phyloP scores from a whole-genome alignment of 2,888 invertebrate species.

The Idaea straminata region DNA sequence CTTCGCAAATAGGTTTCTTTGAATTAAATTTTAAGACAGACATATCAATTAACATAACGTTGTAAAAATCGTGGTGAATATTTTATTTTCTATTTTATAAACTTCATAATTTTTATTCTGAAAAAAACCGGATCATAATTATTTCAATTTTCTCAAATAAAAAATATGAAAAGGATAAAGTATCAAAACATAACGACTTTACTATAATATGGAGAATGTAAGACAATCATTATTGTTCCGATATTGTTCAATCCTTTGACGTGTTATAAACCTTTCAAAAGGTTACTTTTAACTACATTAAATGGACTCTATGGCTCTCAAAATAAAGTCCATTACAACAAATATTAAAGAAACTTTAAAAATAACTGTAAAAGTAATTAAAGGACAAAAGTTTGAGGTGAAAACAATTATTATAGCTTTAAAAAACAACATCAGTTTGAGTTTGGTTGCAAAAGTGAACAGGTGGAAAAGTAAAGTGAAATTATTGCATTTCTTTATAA shows the following conservation, averaged over 20 bases:
- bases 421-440: constrained; percentile 53
- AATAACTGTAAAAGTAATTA: constrained; percentile 67
- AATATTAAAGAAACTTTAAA: constrained; percentile 36
- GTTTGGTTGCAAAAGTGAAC: constrained; percentile 47
- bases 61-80: too few relatives aligned
- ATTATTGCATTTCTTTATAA: background rate
- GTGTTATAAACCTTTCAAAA: constrained; percentile 62
- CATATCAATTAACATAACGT: too few relatives aligned
- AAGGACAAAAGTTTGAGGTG: constrained; percentile 55
- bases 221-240: constrained; percentile 71
- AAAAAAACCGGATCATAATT: too few relatives aligned
- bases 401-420: constrained; percentile 69
- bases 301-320: background rate
- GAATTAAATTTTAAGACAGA: background rate
- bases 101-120: too few relatives aligned
- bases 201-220: constrained; percentile 37
- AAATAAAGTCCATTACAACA: constrained; percentile 22
- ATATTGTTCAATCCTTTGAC: constrained; percentile 73
- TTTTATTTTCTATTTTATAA: too few relatives aligned
- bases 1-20: background rate
- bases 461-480: constrained; percentile 14
- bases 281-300: constrained; percentile 31
- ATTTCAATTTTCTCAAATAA: too few relatives aligned
- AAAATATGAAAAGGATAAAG: constrained; percentile 18
- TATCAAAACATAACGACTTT: constrained; percentile 33